Evolutionary conservation across 2,797 vertebrate species (phyloP).

Genomic region (Chanos chanos): DNA sequence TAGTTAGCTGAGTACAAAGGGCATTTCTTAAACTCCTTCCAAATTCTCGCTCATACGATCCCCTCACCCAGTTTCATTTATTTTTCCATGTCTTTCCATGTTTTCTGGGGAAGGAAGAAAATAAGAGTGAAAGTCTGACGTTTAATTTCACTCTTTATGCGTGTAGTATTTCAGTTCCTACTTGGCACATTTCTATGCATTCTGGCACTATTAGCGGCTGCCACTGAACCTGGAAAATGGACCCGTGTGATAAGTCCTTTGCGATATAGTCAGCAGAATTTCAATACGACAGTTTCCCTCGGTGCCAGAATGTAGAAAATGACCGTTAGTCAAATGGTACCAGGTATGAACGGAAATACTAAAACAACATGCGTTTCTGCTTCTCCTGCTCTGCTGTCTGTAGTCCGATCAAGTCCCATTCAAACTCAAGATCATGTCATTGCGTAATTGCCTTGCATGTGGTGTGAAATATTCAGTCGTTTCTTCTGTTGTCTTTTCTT

Average conservation of each 20-base stretch:
- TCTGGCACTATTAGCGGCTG: neutral
- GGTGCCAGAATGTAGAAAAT: neutral
- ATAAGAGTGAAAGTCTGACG: slow-evolving; percentile 2
- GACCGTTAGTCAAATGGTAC: neutral
- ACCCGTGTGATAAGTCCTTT: too few species aligned
- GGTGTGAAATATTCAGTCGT: neutral
- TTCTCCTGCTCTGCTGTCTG: slow-evolving; percentile 30
- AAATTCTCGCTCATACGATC: slow-evolving; percentile 39
- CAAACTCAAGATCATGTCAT: slow-evolving; percentile 56
- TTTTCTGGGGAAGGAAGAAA: slow-evolving; percentile 21
- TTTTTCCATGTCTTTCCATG: slow-evolving; percentile 27
- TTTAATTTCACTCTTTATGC: slow-evolving; percentile 15
- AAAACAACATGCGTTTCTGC: slow-evolving; percentile 32
- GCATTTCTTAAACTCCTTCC: slow-evolving; percentile 44
- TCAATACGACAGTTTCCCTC: too few species aligned
- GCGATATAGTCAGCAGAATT: too few species aligned
- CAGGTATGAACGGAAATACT: slow-evolving; percentile 64
- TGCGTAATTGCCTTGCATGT: neutral
- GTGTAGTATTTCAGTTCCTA: slow-evolving; percentile 57
- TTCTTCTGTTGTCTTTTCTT: neutral
- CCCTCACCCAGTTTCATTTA: slow-evolving; percentile 51
- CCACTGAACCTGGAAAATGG: neutral
- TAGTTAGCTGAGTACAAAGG: slow-evolving; percentile 29
- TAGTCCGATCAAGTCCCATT: slow-evolving; percentile 9
- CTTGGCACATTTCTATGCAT: slow-evolving; percentile 43